phyloP scores from a whole-genome alignment of 2,797 vertebrate genomes.

The Spinus olivaceus region DNA sequence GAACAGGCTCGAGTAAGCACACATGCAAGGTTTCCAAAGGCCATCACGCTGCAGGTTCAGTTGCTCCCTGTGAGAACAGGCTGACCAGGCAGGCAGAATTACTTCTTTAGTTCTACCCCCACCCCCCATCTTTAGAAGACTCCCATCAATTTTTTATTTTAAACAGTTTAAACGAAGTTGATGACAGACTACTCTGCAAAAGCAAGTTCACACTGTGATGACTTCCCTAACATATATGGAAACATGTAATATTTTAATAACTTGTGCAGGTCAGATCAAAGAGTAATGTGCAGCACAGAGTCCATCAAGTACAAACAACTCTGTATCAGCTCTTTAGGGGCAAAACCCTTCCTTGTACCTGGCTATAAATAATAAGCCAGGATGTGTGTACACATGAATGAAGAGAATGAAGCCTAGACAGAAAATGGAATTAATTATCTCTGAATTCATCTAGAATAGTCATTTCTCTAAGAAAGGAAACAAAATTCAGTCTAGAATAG shows the following conservation, averaged over 20 bases:
- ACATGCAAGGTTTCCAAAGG: not conserved
- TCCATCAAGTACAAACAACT: not conserved
- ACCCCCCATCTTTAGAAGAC: not conserved
- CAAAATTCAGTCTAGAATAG: not conserved
- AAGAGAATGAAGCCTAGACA: not conserved
- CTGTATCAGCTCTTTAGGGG: not conserved
- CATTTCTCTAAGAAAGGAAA: conserved; percentile 7
- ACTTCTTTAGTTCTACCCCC: not conserved
- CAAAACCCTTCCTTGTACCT: not conserved
- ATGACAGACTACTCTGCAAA: not conserved
- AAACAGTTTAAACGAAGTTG: not conserved
- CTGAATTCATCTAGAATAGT: not conserved
- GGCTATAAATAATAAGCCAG: not conserved
- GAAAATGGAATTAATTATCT: not conserved
- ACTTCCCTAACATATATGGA: not conserved
- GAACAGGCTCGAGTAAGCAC: not conserved
- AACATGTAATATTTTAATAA: not conserved
- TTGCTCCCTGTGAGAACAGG: not conserved
- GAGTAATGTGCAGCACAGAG: not conserved
- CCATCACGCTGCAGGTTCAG: not conserved
- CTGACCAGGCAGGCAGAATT: not conserved
- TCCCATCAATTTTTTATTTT: not conserved
- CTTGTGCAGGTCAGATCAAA: not conserved
- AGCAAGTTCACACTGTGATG: not conserved
- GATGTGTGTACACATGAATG: not conserved